Base-by-base conservation (phyloP, 2,888 invertebrate species). In the Sceliomorpha sp. region DNA sequence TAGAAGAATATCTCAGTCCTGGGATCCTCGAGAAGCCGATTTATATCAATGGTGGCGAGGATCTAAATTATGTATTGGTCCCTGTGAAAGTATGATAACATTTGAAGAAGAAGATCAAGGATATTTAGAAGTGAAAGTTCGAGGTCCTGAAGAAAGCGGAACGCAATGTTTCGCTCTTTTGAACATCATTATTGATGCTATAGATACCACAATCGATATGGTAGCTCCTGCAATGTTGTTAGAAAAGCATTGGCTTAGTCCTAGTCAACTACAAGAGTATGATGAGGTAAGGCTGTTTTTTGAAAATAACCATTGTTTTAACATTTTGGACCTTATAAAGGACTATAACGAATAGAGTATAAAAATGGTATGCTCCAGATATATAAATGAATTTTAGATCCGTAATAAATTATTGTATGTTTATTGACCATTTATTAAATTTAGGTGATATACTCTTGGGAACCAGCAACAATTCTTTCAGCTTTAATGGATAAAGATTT, bases 41-140 rank as follows among this genome's bases (percentile, higher is more conserved):
- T 87, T 94, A 31, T 92, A 92, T 76, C 94, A 95, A 82, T 94
- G 93, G 93, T 91, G 91, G 85, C 89, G 91, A 74, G 94, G 94
- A 31, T 93, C 93, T 27, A 94, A 94, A 84, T 89, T 94, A 74
- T 92, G 92, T 81, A 91, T 92, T 40, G 92, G 92, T 0, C 90
- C 91, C 31, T 89, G 94, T 63, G 94, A 94, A 83, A 92, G 93
- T 48, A 89, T 94, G 47, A 89, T 94, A 9, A 92, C 92, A 2
- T 88, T 93, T 72, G 91, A 91, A 71, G 90, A 91, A 45, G 89
- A 89, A 47, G 88, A 87, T 31, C 87, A 88, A 42, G 91, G 91
- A 71, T 91, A 88, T 70, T 89, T 93, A 31, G 93, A 94, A 85
- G 89, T 94, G 34, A 92, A 92, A 89, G 91, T 93, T 12, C 89